phyloP scores from a whole-genome alignment of 2,113 vertebrate genomes.

The Nycticorax nycticorax region DNA sequence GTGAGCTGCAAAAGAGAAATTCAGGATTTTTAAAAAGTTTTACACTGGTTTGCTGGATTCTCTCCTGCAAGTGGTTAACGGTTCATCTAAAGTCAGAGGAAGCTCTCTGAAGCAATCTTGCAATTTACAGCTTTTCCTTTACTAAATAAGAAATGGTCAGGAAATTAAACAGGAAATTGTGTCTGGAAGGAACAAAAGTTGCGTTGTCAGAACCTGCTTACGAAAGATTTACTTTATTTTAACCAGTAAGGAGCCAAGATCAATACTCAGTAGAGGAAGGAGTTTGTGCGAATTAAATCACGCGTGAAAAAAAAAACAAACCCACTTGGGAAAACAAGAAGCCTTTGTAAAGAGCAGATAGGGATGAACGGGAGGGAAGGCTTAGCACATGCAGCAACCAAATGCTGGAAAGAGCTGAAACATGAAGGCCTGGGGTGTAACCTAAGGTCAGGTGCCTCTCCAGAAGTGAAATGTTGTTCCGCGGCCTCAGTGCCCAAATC shows the following conservation, averaged over 20 bases:
- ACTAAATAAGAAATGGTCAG: slow-evolving; percentile 40
- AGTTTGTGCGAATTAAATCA: slow-evolving; percentile 33
- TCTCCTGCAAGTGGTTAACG: not conserved
- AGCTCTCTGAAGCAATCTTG: slow-evolving; percentile 27
- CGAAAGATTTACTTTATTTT: slow-evolving; percentile 44
- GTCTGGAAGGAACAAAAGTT: slow-evolving; percentile 61
- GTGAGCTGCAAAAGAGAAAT: not conserved
- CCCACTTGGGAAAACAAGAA: not conserved
- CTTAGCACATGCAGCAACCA: not conserved
- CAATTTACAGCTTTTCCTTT: slow-evolving; percentile 55
- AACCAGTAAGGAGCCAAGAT: slow-evolving; percentile 45
- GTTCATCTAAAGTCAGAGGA: slow-evolving; percentile 13
- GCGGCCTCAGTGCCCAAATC: rapidly evolving
- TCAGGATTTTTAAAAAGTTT: not conserved
- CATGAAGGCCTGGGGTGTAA: not conserved
- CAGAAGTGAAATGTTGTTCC: not conserved
- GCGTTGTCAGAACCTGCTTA: slow-evolving; percentile 27
- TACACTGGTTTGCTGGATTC: not conserved
- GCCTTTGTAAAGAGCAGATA: slow-evolving; percentile 4
- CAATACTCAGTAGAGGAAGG: slow-evolving; percentile 26
- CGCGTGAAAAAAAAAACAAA: rapidly evolving
- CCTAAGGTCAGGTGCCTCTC: not conserved
- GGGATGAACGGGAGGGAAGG: not conserved
- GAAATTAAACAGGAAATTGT: slow-evolving; percentile 68
- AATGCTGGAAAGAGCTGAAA: not conserved